A percentile compares a stretch with the other conserved stretches of the same genome.
Conservation (phyloP, 2,113 vertebrate species). For the Xenus cinereus region DNA sequence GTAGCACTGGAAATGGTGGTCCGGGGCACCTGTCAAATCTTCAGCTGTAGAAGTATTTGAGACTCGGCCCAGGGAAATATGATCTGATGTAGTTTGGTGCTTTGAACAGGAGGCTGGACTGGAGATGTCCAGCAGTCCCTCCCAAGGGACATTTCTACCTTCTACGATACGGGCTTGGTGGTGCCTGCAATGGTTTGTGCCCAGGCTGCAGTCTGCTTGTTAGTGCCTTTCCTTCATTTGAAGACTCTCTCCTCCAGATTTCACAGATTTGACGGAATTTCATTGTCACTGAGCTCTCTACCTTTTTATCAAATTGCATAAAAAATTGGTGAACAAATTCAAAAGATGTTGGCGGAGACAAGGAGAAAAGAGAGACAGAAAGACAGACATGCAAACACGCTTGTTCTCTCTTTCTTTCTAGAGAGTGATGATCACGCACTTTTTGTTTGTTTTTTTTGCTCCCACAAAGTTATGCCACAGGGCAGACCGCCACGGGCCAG, state of each 20-base stretch:
- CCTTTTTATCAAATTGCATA: background rate
- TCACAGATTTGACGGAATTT: background rate
- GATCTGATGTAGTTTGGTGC: background rate
- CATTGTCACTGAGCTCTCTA: background rate
- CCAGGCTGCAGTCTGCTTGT: background rate
- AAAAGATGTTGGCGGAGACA: accelerated
- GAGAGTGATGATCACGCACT: background rate
- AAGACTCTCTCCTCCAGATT: background rate
- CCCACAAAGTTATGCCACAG: background rate
- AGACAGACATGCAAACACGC: background rate
- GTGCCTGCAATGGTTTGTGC: background rate
- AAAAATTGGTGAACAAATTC: background rate
- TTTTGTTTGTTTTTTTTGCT: background rate
- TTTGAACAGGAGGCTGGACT: background rate
- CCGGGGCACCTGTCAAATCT: accelerated
- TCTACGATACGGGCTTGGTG: background rate
- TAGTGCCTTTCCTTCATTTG: background rate
- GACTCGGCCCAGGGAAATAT: background rate
- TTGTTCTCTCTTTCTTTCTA: background rate
- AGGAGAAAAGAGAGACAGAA: background rate
- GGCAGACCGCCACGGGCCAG: background rate
- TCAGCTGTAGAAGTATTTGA: background rate
- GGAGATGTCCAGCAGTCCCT: background rate
- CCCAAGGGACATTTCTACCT: background rate
- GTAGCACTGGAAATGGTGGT: background rate